Evolutionary conservation across 1,140 invertebrate genomes (phyloP), one percentile per base, ranked within the genome.

Genomic region (Drosophila carrolli): DNA sequence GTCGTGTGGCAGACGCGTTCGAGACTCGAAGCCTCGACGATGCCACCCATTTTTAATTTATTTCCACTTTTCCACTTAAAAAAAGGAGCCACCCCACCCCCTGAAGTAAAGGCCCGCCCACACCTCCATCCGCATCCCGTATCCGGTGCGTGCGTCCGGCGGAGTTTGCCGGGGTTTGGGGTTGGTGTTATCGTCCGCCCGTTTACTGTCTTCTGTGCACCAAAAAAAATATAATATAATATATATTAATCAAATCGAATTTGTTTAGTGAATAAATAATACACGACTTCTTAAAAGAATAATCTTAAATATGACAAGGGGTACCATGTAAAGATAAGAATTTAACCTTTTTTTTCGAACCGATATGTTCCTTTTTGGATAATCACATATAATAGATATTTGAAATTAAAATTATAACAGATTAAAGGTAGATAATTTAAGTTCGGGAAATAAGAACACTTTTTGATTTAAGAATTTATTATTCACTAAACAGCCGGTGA

Each of bases 21-120:
- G 78, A 75, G 76, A 71, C 68, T 48, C 67, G 51, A 5, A 41
- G 63, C 51, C 50, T 43, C 51, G 37, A 71, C 50, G 65, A 65
- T 81, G 70, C 88, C 86, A 78, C 86, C 86, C 86, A 90, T 90
- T 90, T 90, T 90, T 90, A 90, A 90, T 90, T 90, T 90, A 90
- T 90, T 90, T 90, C 86, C 86, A 90, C 86, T 90, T 84, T 63
- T 61, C 60, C 55, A 63, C 60, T 63, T 43, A 63, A 86, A 82
- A 89, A 89, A 86, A 78, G 44, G 37, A 58, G 68, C 56, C 41
- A 40, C 73, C 40, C 53, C 44, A 62, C 46, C 40, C 37, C 38
- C 41, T 37, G 11, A 8, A 6, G 9, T 11, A 65, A 11, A 40
- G 53, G 40, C 4, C 44, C 40, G 66, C 47, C 76, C 46, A 72